Base-by-base conservation (phyloP, 2,113 vertebrate species). In the Brevimyrus niger region DNA sequence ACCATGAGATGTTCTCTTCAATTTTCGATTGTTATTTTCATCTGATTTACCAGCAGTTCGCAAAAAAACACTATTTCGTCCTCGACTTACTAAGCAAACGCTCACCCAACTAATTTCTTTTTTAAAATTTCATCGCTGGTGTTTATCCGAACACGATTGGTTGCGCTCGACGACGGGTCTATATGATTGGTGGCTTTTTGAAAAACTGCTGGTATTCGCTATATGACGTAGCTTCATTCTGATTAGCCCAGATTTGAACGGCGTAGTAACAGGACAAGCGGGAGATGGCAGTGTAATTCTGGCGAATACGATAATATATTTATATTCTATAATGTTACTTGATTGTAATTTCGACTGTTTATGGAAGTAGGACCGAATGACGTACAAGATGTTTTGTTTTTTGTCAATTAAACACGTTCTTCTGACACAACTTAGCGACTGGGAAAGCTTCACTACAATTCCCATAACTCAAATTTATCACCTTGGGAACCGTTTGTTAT, bases 101-200 rank as follows among this genome's bases (percentile, higher is more conserved):
- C 10, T 69, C n/a, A 31, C 27, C 3, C n/a, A 3, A 31, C 9
- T 31, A 31, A 69, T 13, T 69, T 69, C 61, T 31, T 4, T 69
- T 91, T 91, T 89, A 42, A 90, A 91, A 89, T 89, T 91, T 91
- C 88, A 65, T 87, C 84, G 89, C 90, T 84, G 42, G 35, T 8
- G 42, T 42, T 69, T 48, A 23, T 13, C 47, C 38, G 13, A 85
- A 42, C 1, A 13, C 44, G 46, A 90, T 90, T 90, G 90, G 90
- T 35, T 42, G 85, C 8, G 73, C 42, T 42, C 17, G n/a, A 38
- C 42, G 47, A 11, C 51, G 21, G 11, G 0, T 44, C 4, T 21
- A 47, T 51, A 2, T 73, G 46, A 90, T 90, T 89, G 90, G 90
- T 55, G 10, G 46, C 23, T 19, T 61, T 61, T 61, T 53, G 13